These are phyloP conservation scores for Parauchenoglanis ngamensis DNA, from an alignment of 2,797 vertebrate genomes.

Conservation along the genomic window DNA sequence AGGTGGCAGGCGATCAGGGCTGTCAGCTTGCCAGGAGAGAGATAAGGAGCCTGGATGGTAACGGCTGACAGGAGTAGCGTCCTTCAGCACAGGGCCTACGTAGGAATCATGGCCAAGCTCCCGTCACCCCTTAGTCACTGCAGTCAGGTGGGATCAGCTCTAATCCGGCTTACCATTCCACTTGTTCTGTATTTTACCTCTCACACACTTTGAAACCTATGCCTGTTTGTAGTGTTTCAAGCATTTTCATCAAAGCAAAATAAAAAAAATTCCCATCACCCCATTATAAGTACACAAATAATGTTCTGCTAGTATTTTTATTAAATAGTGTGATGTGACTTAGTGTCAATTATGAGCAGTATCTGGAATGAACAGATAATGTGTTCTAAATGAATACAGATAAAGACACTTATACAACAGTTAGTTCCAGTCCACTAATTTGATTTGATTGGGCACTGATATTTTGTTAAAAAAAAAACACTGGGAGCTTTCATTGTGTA, in stretches of 20 bases:
- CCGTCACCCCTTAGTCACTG: constrained; percentile 43
- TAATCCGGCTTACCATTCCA: constrained; percentile 52
- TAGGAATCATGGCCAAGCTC: constrained; percentile 46
- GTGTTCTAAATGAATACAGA: not conserved
- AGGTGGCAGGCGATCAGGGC: constrained; percentile 59
- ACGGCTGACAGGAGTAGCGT: constrained; percentile 52
- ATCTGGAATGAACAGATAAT: not conserved
- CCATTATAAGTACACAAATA: not conserved
- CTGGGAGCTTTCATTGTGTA: too few relatives aligned
- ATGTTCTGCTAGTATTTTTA: not conserved
- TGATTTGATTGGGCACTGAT: too few relatives aligned
- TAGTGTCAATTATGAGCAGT: not conserved
- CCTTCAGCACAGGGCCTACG: constrained; percentile 50
- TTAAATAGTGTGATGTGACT: not conserved
- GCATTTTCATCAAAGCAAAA: not conserved
- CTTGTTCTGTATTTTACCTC: constrained; percentile 40
- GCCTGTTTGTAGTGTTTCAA: constrained; percentile 13
- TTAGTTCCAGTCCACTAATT: too few relatives aligned
- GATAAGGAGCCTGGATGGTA: constrained; percentile 57
- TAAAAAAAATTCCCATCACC: not conserved
- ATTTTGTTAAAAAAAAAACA: too few relatives aligned
- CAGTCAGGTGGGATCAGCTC: constrained; percentile 52
- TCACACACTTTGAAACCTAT: constrained; percentile 21
- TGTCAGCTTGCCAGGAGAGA: constrained; percentile 54
- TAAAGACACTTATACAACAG: not conserved